Base-by-base conservation (phyloP, 2,797 vertebrate species). In the Sylvilagus floridanus region DNA sequence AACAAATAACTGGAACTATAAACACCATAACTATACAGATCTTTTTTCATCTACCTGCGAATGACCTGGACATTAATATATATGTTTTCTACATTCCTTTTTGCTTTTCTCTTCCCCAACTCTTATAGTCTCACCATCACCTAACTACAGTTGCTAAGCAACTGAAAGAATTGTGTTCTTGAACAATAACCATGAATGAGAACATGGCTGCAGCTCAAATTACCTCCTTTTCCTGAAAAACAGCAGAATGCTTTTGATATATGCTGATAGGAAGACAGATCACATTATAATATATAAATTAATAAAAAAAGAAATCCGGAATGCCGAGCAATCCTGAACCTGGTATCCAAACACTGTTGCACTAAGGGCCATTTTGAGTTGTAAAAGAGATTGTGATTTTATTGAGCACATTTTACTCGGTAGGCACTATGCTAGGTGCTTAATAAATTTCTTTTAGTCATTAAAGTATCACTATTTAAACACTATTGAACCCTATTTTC, bases 61-160 rank as follows among this genome's bases (percentile, higher is more conserved):
- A 35, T 81, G 42, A 84, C n/a, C 13, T 0, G 1, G 77, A 75
- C n/a, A 42, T 78, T 90, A 92, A 88, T 86, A 50, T 90, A 42
- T 37, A 47, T 47, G 42, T 93, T 81, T 84, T 84, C 79, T 63
- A 88, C n/a, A 35, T 50, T 72, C 32, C 54, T 88, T 26, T 65
- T 50, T 62, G 66, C 17, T 86, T 84, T 68, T 68, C 63, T 90
- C 69, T 84, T 50, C 68, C 32, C 54, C 16, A 3, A 50, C 19
- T 81, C 63, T 86, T 52, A 66, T 47, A 79, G 54, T 66, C 35
- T 78, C 78, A 57, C 28, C 37, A 26, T 13, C 71, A 28, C 76
- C 75, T 52, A 68, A 68, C 26, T 90, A 90, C 63, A n/a, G 95
- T 95, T 97, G 90, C 93, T 95, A 89, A 71, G 95, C 96, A 96